Conservation (phyloP, 2,888 invertebrate species). For the Acleris holmiana region DNA sequence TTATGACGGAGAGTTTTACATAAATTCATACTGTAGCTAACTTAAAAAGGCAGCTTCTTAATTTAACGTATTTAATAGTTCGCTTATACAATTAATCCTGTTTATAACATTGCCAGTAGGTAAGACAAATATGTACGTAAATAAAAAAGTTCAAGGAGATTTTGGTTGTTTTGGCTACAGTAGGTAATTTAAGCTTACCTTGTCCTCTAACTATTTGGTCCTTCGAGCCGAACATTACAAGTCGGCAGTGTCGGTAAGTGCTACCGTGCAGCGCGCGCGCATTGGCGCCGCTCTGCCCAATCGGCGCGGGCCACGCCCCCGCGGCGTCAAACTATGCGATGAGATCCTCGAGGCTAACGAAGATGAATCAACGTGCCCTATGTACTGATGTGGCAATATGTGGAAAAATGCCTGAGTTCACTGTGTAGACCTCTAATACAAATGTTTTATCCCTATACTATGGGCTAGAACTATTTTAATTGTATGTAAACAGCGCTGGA, state of each 20-base stretch:
- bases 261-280: conserved; percentile 79
- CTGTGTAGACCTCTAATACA: background rate
- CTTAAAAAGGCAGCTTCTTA: too few relatives aligned
- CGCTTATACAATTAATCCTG: too few relatives aligned
- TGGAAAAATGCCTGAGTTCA: background rate
- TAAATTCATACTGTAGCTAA: too few relatives aligned
- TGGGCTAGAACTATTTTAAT: too few relatives aligned
- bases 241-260: conserved; percentile 41
- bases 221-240: conserved; percentile 16
- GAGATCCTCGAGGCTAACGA: conserved; percentile 29
- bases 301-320: conserved; percentile 73
- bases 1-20: too few relatives aligned
- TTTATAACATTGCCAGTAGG: too few relatives aligned
- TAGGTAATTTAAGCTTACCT: too few relatives aligned
- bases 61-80: too few relatives aligned
- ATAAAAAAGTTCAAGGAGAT: too few relatives aligned
- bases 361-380: conserved; percentile 28
- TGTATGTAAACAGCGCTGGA: too few relatives aligned
- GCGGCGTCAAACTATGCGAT: conserved; percentile 35
- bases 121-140: too few relatives aligned
- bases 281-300: conserved; percentile 78
- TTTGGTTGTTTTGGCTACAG: too few relatives aligned
- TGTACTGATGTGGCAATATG: conserved; percentile 7
- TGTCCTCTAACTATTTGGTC: conserved; percentile 1
- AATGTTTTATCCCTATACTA: background rate